A percentile compares a stretch with the other conserved stretches of the same genome.
phyloP scores from a whole-genome alignment of 2,797 vertebrate species.

The Momotus momota region DNA sequence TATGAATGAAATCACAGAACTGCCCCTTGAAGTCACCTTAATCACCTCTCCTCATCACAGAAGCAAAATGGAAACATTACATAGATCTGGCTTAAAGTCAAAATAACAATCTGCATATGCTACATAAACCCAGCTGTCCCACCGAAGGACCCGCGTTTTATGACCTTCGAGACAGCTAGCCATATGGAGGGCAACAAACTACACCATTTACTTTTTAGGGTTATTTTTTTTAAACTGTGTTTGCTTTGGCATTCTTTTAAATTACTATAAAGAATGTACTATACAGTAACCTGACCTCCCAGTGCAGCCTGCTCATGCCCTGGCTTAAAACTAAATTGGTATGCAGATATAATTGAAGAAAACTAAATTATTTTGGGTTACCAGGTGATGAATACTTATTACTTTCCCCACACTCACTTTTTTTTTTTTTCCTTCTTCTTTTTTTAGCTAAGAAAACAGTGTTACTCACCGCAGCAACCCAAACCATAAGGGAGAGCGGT shows the following conservation, averaged over 20 bases:
- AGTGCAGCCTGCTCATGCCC: neutral
- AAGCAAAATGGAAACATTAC: constrained; percentile 72
- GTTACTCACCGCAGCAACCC: constrained; percentile 1
- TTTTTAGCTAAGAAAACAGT: neutral
- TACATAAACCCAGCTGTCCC: constrained; percentile 76
- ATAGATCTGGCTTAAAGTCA: constrained; percentile 71
- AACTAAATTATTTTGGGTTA: constrained; percentile 23
- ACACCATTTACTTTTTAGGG: constrained; percentile 9
- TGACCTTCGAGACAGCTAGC: constrained; percentile 66
- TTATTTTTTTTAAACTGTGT: neutral
- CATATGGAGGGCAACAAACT: constrained; percentile 66
- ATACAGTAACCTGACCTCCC: neutral
- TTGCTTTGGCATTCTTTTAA: constrained; percentile 47
- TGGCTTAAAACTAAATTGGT: neutral
- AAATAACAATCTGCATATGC: constrained; percentile 69
- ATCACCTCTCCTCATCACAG: constrained; percentile 52
- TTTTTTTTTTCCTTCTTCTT: neutral
- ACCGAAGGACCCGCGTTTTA: constrained; percentile 63
- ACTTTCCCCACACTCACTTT: neutral
- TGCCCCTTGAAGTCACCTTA: constrained; percentile 37
- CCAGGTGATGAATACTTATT: constrained; percentile 17
- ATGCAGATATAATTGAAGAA: constrained; percentile 5
- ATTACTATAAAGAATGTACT: constrained; percentile 7
- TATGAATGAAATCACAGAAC: constrained; percentile 63
- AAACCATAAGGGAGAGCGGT: neutral